Evolutionary conservation across 2,797 vertebrate species (phyloP).

Genomic region (Centroberyx gerrardi): DNA sequence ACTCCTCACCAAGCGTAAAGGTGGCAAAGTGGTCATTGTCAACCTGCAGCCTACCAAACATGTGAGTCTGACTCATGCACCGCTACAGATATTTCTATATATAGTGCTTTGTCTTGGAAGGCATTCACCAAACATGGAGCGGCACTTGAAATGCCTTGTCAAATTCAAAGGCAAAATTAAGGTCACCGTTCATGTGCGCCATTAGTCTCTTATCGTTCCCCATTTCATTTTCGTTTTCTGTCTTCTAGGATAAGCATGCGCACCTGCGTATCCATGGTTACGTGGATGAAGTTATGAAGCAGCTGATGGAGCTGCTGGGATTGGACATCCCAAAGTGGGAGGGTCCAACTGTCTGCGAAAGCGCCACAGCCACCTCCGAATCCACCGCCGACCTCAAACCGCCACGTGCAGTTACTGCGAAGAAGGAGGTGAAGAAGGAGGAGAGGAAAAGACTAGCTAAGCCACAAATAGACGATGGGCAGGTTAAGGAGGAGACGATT

Average conservation of each 20-base stretch:
- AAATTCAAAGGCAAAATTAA: background rate
- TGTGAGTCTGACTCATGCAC: constrained; percentile 80
- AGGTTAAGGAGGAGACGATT: constrained; percentile 33
- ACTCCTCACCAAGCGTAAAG: constrained; percentile 94
- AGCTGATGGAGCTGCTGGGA: constrained; percentile 90
- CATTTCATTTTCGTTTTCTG: constrained; percentile 7
- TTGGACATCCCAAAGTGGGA: constrained; percentile 92
- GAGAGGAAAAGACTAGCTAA: constrained; percentile 62
- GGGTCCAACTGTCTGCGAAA: constrained; percentile 88
- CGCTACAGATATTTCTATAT: background rate
- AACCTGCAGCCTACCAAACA: constrained; percentile 97
- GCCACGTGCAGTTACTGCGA: background rate
- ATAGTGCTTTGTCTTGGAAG: background rate
- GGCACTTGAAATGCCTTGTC: background rate
- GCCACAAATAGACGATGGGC: constrained; percentile 36
- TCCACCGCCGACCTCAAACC: constrained; percentile 47
- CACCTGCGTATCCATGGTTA: constrained; percentile 92
- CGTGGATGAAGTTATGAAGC: constrained; percentile 93
- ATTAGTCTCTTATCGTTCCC: background rate
- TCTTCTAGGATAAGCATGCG: constrained; percentile 90
- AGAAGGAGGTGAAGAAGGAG: constrained; percentile 68
- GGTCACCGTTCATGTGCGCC: background rate
- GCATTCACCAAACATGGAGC: background rate
- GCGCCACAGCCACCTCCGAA: constrained; percentile 46
- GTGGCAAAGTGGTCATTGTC: constrained; percentile 93